Percentiles rank a stretch among this genome's conserved stretches.
phyloP scores from a whole-genome alignment of 2,888 invertebrate species.

The Pedicia rivosa region DNA sequence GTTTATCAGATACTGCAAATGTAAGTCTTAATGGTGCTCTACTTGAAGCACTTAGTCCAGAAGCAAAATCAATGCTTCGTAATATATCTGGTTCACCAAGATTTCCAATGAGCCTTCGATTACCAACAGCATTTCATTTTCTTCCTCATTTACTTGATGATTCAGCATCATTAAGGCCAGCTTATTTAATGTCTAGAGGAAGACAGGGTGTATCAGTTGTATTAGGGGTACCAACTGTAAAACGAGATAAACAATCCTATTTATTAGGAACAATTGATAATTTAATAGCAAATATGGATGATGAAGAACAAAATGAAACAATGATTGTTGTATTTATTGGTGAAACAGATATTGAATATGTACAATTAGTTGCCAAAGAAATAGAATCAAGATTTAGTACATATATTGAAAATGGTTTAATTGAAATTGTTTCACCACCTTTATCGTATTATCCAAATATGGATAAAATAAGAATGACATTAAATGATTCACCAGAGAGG shows the following conservation, averaged over 20 bases:
- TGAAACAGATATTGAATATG: constrained; percentile 66
- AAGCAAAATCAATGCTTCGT: constrained; percentile 28
- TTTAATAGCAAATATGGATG: constrained; percentile 61
- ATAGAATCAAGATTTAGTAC: constrained; percentile 60
- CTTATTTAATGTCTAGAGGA: constrained; percentile 58
- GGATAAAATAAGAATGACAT: constrained; percentile 52
- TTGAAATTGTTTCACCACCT: constrained; percentile 80
- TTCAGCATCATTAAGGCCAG: constrained; percentile 59
- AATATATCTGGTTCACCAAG: constrained; percentile 35
- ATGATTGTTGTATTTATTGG: constrained; percentile 78
- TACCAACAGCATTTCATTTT: constrained; percentile 71
- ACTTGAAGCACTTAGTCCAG: constrained; percentile 30
- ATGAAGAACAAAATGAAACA: constrained; percentile 54
- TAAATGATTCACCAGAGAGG: constrained; percentile 74
- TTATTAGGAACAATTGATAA: constrained; percentile 72
- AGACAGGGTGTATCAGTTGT: constrained; percentile 65
- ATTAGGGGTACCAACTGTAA: constrained; percentile 74
- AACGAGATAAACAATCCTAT: constrained; percentile 75
- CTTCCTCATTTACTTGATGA: constrained; percentile 73
- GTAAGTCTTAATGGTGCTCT: constrained; percentile 15
- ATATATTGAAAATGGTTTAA: constrained; percentile 59
- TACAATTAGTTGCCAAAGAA: constrained; percentile 54
- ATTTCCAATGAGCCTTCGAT: constrained; percentile 38
- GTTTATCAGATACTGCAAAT: constrained; percentile 23
- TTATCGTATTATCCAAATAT: constrained; percentile 78